phyloP scores from a whole-genome alignment of 2,888 invertebrate species.

The Tipula vernalis region DNA sequence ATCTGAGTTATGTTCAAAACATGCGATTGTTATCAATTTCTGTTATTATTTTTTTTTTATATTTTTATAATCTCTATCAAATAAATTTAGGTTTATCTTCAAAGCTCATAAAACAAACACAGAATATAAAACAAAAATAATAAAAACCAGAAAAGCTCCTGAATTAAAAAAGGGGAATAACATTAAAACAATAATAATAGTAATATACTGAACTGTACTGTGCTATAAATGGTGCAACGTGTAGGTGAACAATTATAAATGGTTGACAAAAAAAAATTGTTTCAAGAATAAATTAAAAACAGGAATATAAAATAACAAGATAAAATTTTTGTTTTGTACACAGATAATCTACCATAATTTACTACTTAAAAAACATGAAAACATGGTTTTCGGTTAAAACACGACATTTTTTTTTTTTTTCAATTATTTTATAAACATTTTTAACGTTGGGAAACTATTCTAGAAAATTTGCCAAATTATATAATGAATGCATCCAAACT shows the following conservation, averaged over 20 bases:
- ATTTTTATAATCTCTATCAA: neutral
- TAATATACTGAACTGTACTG: neutral
- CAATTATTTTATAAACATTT: neutral
- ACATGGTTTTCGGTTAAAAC: neutral
- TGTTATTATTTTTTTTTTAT: neutral
- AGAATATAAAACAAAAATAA: neutral
- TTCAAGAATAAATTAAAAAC: neutral
- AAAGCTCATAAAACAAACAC: neutral
- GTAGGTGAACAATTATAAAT: neutral
- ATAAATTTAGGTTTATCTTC: neutral
- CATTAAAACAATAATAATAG: neutral
- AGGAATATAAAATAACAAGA: neutral
- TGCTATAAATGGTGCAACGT: neutral
- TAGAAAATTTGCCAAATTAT: too few species aligned
- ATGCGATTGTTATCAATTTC: neutral
- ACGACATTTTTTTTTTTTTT: neutral
- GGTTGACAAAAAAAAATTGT: neutral
- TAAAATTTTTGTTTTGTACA: neutral
- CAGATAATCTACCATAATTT: neutral
- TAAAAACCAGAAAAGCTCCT: neutral
- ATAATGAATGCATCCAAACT: too few species aligned
- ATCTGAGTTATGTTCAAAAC: neutral
- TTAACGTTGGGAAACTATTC: neutral
- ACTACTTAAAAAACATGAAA: neutral
- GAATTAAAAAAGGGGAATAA: neutral